These are phyloP conservation scores for Chiropotes sagulatus DNA, from an alignment of 2,797 vertebrate genomes.

Conservation along the genomic window DNA sequence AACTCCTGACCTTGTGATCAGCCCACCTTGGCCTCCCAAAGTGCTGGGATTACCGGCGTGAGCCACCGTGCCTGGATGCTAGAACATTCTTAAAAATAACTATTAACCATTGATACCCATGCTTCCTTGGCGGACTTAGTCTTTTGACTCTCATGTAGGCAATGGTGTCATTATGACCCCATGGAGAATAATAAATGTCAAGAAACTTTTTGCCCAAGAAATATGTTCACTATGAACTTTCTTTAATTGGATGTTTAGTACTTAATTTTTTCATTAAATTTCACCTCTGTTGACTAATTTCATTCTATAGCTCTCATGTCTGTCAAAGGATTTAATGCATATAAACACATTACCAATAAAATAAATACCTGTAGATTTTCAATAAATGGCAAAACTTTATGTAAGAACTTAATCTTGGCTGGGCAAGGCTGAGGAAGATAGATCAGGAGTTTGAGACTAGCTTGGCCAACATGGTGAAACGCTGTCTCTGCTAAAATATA, in stretches of 20 bases:
- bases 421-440: no score
- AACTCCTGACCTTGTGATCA: no score
- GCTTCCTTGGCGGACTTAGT: background rate
- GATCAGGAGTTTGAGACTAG: no score
- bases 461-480: no score
- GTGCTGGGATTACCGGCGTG: no score
- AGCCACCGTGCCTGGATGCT: background rate
- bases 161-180: background rate
- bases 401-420: background rate
- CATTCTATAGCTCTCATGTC: background rate
- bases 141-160: background rate
- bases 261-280: background rate
- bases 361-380: background rate
- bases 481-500: no score
- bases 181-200: background rate
- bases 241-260: background rate
- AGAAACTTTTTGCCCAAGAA: slow-evolving; percentile 15
- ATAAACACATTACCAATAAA: background rate
- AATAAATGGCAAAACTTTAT: background rate
- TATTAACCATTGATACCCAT: background rate
- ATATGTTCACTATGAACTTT: background rate
- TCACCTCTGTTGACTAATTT: slow-evolving; percentile 15
- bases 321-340: background rate
- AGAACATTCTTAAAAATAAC: background rate
- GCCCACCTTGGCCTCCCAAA: no score